Base-by-base conservation (phyloP, 2,113 vertebrate species). In the Aldabrachelys gigantea region DNA sequence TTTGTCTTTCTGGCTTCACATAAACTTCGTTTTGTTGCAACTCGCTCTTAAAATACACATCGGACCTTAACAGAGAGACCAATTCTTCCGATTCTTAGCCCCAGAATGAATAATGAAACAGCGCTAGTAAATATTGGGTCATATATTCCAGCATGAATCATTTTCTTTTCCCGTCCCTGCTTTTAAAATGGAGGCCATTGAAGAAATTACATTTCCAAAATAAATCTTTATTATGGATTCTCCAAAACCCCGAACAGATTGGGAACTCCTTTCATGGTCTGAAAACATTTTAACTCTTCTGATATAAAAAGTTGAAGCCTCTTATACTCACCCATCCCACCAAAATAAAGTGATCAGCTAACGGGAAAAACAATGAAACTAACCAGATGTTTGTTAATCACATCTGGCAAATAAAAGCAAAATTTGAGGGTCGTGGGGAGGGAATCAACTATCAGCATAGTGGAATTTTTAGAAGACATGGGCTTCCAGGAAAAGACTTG, bases 321-420 rank as follows among this genome's bases (percentile, higher is more conserved):
- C 24, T 47, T 87, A 0, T 1, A 7, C 94, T 93, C 78, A 86
- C 89, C 88, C 91, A 72, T 80, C 57, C 82, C 25, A 11, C 2
- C 59, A 24, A 54, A 59, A 91, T 0, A 38, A 90, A 25, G n/a
- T 8, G 41, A 5, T 14, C 57, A 10, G 38, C 85, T 87, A 29
- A 38, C 53, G 85, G 81, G 54, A 65, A 82, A 53, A 96, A 56
- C 81, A 76, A 47, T 69, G 35, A 54, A 31, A 24, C 4, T 29
- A 83, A 29, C 72, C 91, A 97, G 96, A 91, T 82, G 91, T 94
- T 91, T 80, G 10, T 10, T 54, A 41, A 56, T 52, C 92, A 96
- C 96, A 96, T 95, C 95, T 91, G 85, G 87, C 88, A 35, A 11
- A 87, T 91, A 38, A 44, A 54, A 24, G 38, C 82, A 4, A 90